Conservation (phyloP, 1,140 invertebrate genomes). For the Schlechtendalia chinensis region DNA sequence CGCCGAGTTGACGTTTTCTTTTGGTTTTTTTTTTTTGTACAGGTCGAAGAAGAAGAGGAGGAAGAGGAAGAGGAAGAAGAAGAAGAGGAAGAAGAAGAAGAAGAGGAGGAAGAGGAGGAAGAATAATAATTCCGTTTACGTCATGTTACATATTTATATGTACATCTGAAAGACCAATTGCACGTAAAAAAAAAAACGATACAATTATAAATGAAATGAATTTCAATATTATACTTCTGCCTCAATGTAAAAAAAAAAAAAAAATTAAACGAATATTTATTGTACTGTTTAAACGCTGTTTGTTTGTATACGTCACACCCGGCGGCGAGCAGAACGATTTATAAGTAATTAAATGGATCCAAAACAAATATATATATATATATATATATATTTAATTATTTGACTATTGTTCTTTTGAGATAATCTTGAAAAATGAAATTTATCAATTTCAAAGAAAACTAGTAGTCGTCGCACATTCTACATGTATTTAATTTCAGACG, state of each 20-base stretch:
- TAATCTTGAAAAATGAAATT: too few species aligned
- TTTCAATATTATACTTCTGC: constrained; percentile 27
- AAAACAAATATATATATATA: too few species aligned
- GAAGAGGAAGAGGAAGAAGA: constrained; percentile 51
- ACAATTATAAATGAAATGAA: neutral
- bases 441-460: too few species aligned
- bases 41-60: constrained; percentile 51
- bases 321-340: too few species aligned
- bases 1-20: too few species aligned
- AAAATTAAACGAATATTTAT: constrained; percentile 32
- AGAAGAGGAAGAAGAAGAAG: constrained; percentile 52
- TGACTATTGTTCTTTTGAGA: too few species aligned
- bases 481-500: too few species aligned
- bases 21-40: too few species aligned
- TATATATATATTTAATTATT: too few species aligned
- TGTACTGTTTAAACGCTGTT: constrained; percentile 33
- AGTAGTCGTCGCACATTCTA: too few species aligned
- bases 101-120: constrained; percentile 51
- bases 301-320: constrained; percentile 35
- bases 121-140: constrained; percentile 18
- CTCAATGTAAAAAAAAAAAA: constrained; percentile 44
- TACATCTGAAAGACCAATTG: constrained; percentile 21
- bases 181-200: neutral
- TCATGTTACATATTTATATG: neutral
- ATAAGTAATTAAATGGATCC: too few species aligned